phyloP scores from a whole-genome alignment of 1,140 invertebrate genomes.

The Drosophila subpulchrella region DNA sequence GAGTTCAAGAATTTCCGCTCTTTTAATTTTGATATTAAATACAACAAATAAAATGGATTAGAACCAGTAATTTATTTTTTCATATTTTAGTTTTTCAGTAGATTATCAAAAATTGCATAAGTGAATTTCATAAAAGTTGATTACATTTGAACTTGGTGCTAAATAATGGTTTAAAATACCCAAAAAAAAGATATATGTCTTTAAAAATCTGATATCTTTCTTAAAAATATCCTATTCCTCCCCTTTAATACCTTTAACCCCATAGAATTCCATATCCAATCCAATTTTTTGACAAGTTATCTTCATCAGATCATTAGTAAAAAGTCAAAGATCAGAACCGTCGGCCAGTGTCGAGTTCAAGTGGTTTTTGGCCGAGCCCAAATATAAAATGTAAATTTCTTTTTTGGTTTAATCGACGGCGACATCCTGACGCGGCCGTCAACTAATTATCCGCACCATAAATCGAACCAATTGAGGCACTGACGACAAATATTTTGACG shows the following conservation, averaged over 20 bases:
- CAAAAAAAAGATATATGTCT: too few species aligned
- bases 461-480: slow-evolving; percentile 70
- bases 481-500: slow-evolving; percentile 82
- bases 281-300: slow-evolving; percentile 11
- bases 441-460: slow-evolving; percentile 69
- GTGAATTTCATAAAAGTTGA: too few species aligned
- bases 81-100: too few species aligned
- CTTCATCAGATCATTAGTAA: slow-evolving; percentile 44
- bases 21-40: too few species aligned
- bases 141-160: too few species aligned
- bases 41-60: too few species aligned
- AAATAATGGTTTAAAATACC: too few species aligned
- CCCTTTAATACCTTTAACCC: not conserved
- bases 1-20: not conserved
- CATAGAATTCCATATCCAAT: too few species aligned
- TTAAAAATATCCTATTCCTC: too few species aligned
- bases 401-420: slow-evolving; percentile 57
- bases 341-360: slow-evolving; percentile 44
- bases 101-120: too few species aligned
- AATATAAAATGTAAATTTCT: slow-evolving; percentile 31
- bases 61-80: too few species aligned
- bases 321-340: slow-evolving; percentile 1
- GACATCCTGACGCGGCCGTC: slow-evolving; percentile 66
- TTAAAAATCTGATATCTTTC: too few species aligned
- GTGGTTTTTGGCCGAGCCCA: slow-evolving; percentile 22